Evolutionary conservation across 1,140 invertebrate genomes (phyloP), one percentile per base, ranked within the genome.

Genomic region (Bombus waltoni): DNA sequence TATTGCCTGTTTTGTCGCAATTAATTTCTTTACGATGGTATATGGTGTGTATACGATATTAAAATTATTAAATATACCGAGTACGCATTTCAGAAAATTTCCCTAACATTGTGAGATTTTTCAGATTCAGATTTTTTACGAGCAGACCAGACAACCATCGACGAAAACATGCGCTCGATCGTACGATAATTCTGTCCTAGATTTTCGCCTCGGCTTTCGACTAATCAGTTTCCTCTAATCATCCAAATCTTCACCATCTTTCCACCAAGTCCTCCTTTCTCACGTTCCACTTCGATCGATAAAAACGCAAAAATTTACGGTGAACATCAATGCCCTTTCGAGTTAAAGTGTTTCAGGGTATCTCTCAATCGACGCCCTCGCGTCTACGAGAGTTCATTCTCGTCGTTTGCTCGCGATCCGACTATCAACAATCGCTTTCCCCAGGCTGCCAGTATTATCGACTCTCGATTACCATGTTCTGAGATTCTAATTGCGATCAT

Each of bases 401-500:
- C 28, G 72, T 53, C 81, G 71, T 74, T 32, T 25, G 38, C 22
- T 59, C 38, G 40, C 65, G 42, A 78, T 83, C 81, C 81, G 57
- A n/a, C 65, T 83, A 72, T 62, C 59, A 44, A 70, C 74, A n/a
- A 85, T 89, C 77, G 74, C 44, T 70, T 78, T 88, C 32, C 70
- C 35, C 40, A 28, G 75, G 84, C 62, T 40, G 38, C n/a, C 42
- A 80, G 65, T 38, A 74, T 82, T 77, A 86, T 86, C 81, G 74
- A 59, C 53, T 38, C 59, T 83, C 85, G 84, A 89, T 91, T 89
- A 89, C 59, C 86, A 53, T 70, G 62, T 81, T 72, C 47, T 38
- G 53, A n/a, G 40, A 59, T 74, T 80, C 86, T 89, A 91, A 91
- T 91, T 91, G 74, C 53, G 73, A 32, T 89, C 74, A 79, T 81